Evolutionary conservation across 2,113 vertebrate genomes (phyloP).

Genomic region (Caranx ignobilis): DNA sequence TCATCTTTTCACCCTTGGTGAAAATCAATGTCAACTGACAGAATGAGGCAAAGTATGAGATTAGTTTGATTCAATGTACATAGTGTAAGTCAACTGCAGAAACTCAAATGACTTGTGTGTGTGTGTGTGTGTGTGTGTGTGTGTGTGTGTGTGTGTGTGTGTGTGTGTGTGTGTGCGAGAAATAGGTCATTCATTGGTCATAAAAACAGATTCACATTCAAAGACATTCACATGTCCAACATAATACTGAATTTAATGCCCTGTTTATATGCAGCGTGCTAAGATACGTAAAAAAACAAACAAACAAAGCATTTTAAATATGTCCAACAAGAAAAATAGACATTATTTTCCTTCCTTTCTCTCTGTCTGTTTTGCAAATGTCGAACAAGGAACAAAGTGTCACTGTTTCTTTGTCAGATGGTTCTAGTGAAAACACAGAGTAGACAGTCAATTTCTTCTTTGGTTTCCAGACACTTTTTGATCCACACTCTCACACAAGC

Average conservation of each 20-base stretch:
- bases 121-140: slow-evolving; percentile 7
- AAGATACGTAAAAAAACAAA: not conserved
- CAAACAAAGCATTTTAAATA: not conserved
- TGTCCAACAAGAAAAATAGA: not conserved
- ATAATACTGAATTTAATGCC: slow-evolving; percentile 31
- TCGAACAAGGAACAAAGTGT: too few species aligned
- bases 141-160: not conserved
- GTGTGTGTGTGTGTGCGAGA: slow-evolving; percentile 11
- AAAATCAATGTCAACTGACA: slow-evolving; percentile 49
- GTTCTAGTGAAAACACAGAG: not conserved
- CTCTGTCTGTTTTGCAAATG: too few species aligned
- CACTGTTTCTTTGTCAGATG: too few species aligned
- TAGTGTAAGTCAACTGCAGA: slow-evolving; percentile 23
- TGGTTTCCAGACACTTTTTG: too few species aligned
- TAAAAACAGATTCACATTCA: slow-evolving; percentile 39
- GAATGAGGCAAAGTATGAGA: slow-evolving; percentile 17
- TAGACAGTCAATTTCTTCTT: not conserved
- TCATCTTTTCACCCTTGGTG: slow-evolving; percentile 41
- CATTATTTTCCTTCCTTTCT: not conserved
- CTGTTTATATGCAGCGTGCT: not conserved
- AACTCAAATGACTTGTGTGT: slow-evolving; percentile 20
- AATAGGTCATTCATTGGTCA: slow-evolving; percentile 51
- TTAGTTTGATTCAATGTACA: slow-evolving; percentile 31
- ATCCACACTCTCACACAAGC: too few species aligned
- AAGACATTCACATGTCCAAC: slow-evolving; percentile 35